Conservation (phyloP, 2,888 invertebrate species). For the Caenorhabditis zanzibari region DNA sequence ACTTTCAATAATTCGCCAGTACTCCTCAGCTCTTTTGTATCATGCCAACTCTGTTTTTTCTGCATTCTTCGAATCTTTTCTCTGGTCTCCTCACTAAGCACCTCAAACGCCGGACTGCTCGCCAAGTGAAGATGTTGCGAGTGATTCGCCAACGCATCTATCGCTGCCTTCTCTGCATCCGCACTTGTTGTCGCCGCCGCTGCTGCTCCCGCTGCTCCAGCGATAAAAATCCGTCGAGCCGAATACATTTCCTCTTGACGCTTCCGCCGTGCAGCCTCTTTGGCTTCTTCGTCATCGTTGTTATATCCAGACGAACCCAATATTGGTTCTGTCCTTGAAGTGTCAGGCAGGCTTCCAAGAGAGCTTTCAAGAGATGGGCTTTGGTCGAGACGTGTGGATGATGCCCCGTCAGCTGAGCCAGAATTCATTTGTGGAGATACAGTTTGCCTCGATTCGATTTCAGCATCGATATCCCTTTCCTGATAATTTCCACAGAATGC, state of each 20-base stretch:
- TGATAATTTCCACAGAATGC: constrained; percentile 78
- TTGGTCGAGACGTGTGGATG: constrained; percentile 64
- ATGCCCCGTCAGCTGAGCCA: constrained; percentile 59
- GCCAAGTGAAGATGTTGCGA: constrained; percentile 78
- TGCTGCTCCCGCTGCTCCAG: constrained; percentile 71
- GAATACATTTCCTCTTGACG: constrained; percentile 77
- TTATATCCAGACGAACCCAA: constrained; percentile 17
- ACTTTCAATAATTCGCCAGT: constrained; percentile 50
- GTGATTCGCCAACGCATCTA: constrained; percentile 77
- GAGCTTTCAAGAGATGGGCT: constrained; percentile 71
- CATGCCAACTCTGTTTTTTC: constrained; percentile 72
- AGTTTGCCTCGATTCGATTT: constrained; percentile 75
- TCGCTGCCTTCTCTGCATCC: constrained; percentile 63
- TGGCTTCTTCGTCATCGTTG: constrained; percentile 48
- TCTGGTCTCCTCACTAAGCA: constrained; percentile 78
- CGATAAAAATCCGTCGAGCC: constrained; percentile 81
- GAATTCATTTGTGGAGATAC: constrained; percentile 55
- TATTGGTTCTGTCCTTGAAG: constrained; percentile 68
- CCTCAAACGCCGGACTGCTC: constrained; percentile 75
- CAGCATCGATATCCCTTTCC: constrained; percentile 81
- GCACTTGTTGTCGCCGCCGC: constrained; percentile 48
- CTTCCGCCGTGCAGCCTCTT: constrained; percentile 63
- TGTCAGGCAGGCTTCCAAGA: constrained; percentile 69
- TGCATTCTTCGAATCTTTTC: constrained; percentile 80
- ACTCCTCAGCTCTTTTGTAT: constrained; percentile 54